These are phyloP conservation scores for Lydus trimaculatus DNA, from an alignment of 2,888 invertebrate species.

Conservation along the genomic window DNA sequence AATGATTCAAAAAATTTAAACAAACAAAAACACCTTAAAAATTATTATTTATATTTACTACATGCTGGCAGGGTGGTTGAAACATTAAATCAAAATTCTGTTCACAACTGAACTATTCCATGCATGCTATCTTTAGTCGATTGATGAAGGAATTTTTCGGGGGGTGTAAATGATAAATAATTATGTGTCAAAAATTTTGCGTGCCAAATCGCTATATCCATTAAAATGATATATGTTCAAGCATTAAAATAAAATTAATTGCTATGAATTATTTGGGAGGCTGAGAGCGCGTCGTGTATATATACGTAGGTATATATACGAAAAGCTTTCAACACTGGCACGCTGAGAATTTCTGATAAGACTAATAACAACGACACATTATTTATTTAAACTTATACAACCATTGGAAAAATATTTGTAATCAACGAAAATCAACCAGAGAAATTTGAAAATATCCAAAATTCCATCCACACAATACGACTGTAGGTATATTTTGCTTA, in stretches of 20 bases:
- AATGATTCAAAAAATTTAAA: not conserved
- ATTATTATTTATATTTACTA: too few species aligned
- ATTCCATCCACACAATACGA: too few species aligned
- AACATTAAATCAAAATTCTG: not conserved
- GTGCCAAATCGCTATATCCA: constrained; percentile 37
- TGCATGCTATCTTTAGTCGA: constrained; percentile 14
- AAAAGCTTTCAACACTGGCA: constrained; percentile 26
- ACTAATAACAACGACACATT: constrained; percentile 12
- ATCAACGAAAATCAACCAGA: too few species aligned
- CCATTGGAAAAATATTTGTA: not conserved
- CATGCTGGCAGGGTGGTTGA: too few species aligned
- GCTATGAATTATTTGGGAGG: constrained; percentile 25
- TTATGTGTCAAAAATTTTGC: constrained; percentile 32
- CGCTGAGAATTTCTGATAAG: constrained; percentile 30
- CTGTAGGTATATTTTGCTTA: too few species aligned
- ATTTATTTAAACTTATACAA: constrained; percentile 16
- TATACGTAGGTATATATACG: constrained; percentile 12
- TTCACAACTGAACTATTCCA: not conserved
- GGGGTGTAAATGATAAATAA: constrained; percentile 21
- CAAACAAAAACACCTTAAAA: too few species aligned
- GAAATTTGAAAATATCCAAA: too few species aligned
- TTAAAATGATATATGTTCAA: constrained; percentile 36
- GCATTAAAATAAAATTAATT: constrained; percentile 36
- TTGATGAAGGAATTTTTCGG: constrained; percentile 9
- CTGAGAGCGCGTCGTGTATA: constrained; percentile 17